These are phyloP conservation scores for Onychomys torridus DNA, from an alignment of 2,797 vertebrate genomes.

Conservation along the genomic window DNA sequence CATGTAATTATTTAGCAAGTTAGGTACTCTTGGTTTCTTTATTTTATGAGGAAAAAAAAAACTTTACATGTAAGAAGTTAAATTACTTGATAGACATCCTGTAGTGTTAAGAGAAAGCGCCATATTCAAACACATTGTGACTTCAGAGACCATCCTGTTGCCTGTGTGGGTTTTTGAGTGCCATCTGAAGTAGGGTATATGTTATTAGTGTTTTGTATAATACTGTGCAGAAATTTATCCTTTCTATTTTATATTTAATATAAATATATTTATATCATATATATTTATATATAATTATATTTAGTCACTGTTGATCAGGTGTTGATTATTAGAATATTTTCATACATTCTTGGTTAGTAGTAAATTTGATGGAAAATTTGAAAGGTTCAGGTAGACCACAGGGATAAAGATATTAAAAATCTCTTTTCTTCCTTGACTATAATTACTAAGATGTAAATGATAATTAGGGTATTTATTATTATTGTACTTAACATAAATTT, in stretches of 20 bases:
- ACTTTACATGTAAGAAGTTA: background rate
- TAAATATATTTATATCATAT: too few relatives aligned
- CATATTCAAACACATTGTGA: background rate
- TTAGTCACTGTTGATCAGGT: background rate
- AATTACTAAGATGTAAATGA: background rate
- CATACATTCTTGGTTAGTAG: background rate
- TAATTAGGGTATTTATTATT: background rate
- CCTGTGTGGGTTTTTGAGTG: background rate
- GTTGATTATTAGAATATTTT: background rate
- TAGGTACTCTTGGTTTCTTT: background rate
- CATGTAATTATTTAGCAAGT: background rate
- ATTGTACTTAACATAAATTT: background rate
- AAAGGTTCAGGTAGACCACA: background rate
- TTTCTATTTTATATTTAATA: background rate
- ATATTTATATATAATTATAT: background rate
- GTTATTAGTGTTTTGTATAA: background rate
- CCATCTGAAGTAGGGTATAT: background rate
- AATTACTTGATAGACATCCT: background rate
- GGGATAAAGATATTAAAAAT: background rate
- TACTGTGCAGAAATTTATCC: background rate
- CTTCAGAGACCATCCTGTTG: background rate
- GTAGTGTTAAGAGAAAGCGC: background rate
- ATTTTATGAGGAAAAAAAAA: background rate
- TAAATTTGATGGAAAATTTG: background rate
- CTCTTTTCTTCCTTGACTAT: background rate